A percentile compares a stretch with the other conserved stretches of the same genome.
These are phyloP conservation scores for Glareola pratincola DNA, from an alignment of 2,113 vertebrate species.

Conservation along the genomic window DNA sequence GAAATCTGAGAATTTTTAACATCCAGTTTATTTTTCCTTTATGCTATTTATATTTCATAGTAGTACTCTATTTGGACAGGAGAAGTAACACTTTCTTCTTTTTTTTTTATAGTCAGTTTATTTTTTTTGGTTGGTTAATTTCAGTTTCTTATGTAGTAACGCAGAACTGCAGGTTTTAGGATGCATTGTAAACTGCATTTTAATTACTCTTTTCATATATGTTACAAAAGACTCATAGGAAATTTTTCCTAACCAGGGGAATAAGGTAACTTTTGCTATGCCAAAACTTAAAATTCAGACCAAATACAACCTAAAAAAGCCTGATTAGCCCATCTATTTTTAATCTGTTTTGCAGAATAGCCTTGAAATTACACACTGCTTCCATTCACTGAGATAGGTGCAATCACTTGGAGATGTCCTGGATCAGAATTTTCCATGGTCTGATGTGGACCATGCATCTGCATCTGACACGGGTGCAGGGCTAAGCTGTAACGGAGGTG, in stretches of 20 bases:
- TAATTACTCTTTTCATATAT: not conserved
- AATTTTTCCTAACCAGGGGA: not conserved
- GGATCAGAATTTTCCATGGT: not conserved
- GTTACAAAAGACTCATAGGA: not conserved
- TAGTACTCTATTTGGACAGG: not conserved
- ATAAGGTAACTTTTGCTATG: not conserved
- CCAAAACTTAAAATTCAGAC: not conserved
- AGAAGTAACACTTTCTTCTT: conserved; percentile 1
- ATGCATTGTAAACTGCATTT: not conserved
- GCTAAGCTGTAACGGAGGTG: not conserved
- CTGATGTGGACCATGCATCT: rapidly evolving
- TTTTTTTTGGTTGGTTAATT: not conserved
- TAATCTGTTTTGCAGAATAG: not conserved
- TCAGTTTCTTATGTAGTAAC: not conserved
- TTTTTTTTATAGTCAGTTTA: not conserved
- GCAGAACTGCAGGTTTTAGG: not conserved
- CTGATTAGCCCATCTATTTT: not conserved
- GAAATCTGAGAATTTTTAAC: not conserved
- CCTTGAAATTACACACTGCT: not conserved
- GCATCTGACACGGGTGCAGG: not conserved
- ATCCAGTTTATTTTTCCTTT: not conserved
- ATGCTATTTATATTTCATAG: not conserved
- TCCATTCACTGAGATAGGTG: not conserved
- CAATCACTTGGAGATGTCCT: not conserved
- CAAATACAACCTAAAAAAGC: not conserved